Evolutionary conservation across 2,888 invertebrate genomes (phyloP), one percentile per base, ranked within the genome.

Genomic region (Aphelenchoides bicaudatus): DNA sequence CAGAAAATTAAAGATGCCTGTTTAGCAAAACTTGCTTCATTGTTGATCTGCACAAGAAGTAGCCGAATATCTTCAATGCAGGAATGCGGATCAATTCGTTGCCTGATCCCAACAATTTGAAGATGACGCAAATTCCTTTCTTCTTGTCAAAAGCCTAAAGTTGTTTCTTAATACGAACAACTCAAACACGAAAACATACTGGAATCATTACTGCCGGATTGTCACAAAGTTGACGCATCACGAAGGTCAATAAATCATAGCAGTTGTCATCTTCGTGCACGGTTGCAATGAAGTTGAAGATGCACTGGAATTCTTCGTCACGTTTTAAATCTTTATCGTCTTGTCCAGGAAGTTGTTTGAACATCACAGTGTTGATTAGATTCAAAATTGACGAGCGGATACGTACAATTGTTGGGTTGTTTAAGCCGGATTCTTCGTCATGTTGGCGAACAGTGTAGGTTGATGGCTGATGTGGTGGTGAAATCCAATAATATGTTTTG

Each of bases 191-290:
- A n/a, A n/a, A n/a, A n/a, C n/a, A n/a, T n/a, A n/a, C n/a, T 37
- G 98, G 98, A 71, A 98, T 94, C 70, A 74, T 67, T 29, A 71
- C 48, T 70, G 93, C 90, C 0, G 98, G 98, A 81, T 96, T 93
- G 81, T 98, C 96, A 6, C 92, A 90, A 90, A 98, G 92, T 69
- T 98, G 83, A 0, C 90, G 89, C 80, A 96, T 94, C 72, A 93
- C 84, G 87, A 94, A 90, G 84, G 93, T 91, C 66, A 98, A 84
- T 3, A 99, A 94, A 80, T 99, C 98, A 79, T 93, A 91, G 61
- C 98, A 85, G 82, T 98, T 98, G 82, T 98, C 96, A 82, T 96
- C 94, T 89, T 96, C 94, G 80, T 94, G 90, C 84, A 94, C 90
- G 61, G 94, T 96, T 29, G 93, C 91, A 72, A 99, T 84, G 81